Percentiles rank a stretch among this genome's conserved stretches.
Conservation (phyloP, 2,888 invertebrate species). For the Poecilus cupreus region DNA sequence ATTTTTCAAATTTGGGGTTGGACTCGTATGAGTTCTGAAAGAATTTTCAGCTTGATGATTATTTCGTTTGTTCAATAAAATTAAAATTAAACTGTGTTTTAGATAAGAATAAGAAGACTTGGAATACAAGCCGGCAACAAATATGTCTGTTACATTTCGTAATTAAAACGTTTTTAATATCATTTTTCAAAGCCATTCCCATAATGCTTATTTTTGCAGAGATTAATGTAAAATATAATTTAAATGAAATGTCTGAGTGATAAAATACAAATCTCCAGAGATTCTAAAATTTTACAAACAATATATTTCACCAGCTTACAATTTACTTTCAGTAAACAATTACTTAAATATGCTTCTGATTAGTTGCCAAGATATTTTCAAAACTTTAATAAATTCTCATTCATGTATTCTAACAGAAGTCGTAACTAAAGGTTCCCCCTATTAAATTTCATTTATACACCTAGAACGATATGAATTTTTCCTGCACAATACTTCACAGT, state of each 20-base stretch:
- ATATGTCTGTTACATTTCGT: too few relatives aligned
- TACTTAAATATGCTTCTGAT: background rate
- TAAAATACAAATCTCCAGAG: constrained; percentile 1
- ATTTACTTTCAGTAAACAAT: background rate
- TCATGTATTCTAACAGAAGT: background rate
- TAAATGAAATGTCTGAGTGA: constrained; percentile 16
- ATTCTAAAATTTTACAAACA: background rate
- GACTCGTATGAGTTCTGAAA: too few relatives aligned
- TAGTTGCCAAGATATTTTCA: background rate
- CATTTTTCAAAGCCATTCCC: background rate
- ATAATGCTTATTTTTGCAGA: constrained; percentile 17
- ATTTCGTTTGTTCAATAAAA: too few relatives aligned
- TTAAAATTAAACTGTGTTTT: too few relatives aligned
- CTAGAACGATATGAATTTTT: constrained; percentile 11
- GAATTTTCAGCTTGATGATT: too few relatives aligned
- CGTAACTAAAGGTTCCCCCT: background rate
- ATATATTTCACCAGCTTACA: background rate
- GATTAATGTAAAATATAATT: constrained; percentile 41
- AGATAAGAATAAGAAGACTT: too few relatives aligned
- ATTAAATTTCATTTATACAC: constrained; percentile 24
- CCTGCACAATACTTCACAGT: constrained; percentile 15
- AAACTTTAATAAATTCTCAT: background rate
- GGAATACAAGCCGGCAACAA: too few relatives aligned
- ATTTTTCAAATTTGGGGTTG: too few relatives aligned
- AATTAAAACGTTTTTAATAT: constrained; percentile 27